These are phyloP conservation scores for Cinara cedri DNA, from an alignment of 2,888 invertebrate species.

Conservation along the genomic window DNA sequence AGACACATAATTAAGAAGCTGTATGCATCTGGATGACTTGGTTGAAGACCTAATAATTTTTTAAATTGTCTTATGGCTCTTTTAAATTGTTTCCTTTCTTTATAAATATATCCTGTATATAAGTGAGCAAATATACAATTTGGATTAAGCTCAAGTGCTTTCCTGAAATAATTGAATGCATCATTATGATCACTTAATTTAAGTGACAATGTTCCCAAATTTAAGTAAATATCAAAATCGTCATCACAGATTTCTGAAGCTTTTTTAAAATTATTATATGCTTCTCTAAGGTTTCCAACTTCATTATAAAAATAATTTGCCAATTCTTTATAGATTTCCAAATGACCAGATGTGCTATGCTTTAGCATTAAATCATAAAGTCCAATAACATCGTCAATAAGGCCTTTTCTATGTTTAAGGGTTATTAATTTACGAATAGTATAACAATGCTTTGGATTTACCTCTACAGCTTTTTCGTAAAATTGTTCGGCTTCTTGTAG, in stretches of 20 bases:
- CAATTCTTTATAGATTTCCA: slow-evolving; percentile 81
- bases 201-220: slow-evolving; percentile 98
- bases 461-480: slow-evolving; percentile 89
- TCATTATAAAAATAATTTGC: slow-evolving; percentile 98
- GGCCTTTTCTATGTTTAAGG: slow-evolving; percentile 97
- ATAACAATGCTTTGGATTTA: slow-evolving; percentile 96
- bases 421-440: slow-evolving; percentile 97
- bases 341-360: slow-evolving; percentile 96
- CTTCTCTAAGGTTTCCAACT: slow-evolving; percentile 92
- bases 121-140: slow-evolving; percentile 99
- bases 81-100: slow-evolving; percentile 91
- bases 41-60: slow-evolving; percentile 90
- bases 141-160: slow-evolving; percentile 97
- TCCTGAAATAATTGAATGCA: slow-evolving; percentile 92
- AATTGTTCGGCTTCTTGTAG: slow-evolving; percentile 94
- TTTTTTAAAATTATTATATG: slow-evolving; percentile 95
- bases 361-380: slow-evolving; percentile 87
- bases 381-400: slow-evolving; percentile 92
- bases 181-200: slow-evolving; percentile 96
- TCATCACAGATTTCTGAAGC: slow-evolving; percentile 97
- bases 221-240: slow-evolving; percentile 98
- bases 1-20: slow-evolving; percentile 97
- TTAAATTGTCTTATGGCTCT: slow-evolving; percentile 95
- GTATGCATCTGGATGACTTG: slow-evolving; percentile 98
- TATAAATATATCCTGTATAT: slow-evolving; percentile 81